Evolutionary conservation across 2,797 vertebrate species (phyloP), one percentile per base, ranked within the genome.

Genomic region (Enteromius trimaculatus): DNA sequence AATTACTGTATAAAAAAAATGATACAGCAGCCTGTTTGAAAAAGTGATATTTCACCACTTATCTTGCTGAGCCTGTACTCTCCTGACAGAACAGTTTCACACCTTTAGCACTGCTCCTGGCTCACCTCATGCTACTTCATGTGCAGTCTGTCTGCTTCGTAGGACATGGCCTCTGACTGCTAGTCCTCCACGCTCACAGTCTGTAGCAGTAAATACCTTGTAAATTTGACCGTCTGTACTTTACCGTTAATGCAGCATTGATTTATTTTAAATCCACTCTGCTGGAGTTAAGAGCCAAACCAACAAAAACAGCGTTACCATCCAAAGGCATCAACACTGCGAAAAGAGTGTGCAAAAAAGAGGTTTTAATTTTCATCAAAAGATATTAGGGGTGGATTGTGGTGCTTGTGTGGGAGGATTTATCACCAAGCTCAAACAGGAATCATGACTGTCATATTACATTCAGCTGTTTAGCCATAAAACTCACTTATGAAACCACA

Each of bases 351-450:
- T 29, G 23, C 4, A 31, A 60, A 69, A 82, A 51, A 6, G n/a
- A 66, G 34, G 62, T 37, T 70, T 71, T 26, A 37, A 78, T 83
- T 78, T 79, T 62, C 66, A 77, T 83, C 37, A 44, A 31, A 53
- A 68, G 13, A 68, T 60, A 58, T 77, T 29, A 34, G 74, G 19
- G 49, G 74, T 68, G 64, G 37, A 68, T 42, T 82, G 34, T 34
- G 39, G 47, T 66, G 64, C 19, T 44, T 81, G 81, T 70, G 71
- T 44, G 78, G 81, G n/a, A 70, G 78, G 69, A 76, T 81, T 72
- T 62, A 85, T 65, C 78, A 64, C 64, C 23, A n/a, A 83, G 39
- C 68, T 80, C 72, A 85, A 83, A 83, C 49, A 74, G 70, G 31
- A 53, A 75, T 77, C 49, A 83, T 71, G 34, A 58, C 79, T 53